Evolutionary conservation across 2,888 invertebrate species (phyloP), one percentile per base, ranked within the genome.

Genomic region (Amphipoea lucens): DNA sequence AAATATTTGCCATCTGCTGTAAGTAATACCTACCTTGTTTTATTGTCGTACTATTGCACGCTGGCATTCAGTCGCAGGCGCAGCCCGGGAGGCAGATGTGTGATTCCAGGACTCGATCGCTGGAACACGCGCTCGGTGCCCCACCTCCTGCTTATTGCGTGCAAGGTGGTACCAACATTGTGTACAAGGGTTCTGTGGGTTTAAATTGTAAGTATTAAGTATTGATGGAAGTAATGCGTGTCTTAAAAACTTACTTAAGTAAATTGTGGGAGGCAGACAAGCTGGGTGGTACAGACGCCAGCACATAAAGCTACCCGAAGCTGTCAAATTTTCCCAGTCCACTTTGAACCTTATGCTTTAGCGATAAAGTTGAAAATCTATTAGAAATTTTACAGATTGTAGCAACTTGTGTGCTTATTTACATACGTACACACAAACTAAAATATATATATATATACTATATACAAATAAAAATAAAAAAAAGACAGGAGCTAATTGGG

Each of bases 121-220:
- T 66, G 82, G 71, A 76, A 82, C 74, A 87, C 76, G 80, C 76
- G 76, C 51, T 36, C 42, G 7, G 5, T 42, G 17, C 69, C 78
- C 78, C 70, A 42, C 76, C 83, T 68, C 72, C 48, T 71, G 65
- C 12, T 62, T 69, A 74, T 65, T 77, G 65, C 57, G 6, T 73
- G 83, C 87, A 88, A 88, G 88, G 87, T 88, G 88, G 70, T 57
- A 17, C 36, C n/a, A 11, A 76, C 66, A 70, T 45, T 79, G 76
- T 82, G 23, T 17, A 23, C 6, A 29, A 71, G 74, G 67, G 69
- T 68, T 51, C 67, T 7, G 20, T 73, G 62, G 11, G 48, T 57
- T 65, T 65, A 65, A 65, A 40, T 65, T 11, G 23, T 9, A 63
- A 4, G n/a, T 29, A 29, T 60, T n/a, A 12, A 60, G 12, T 60